A percentile compares a stretch with the other conserved stretches of the same genome.
phyloP scores from a whole-genome alignment of 2,797 vertebrate genomes.

The Esox lucius region DNA sequence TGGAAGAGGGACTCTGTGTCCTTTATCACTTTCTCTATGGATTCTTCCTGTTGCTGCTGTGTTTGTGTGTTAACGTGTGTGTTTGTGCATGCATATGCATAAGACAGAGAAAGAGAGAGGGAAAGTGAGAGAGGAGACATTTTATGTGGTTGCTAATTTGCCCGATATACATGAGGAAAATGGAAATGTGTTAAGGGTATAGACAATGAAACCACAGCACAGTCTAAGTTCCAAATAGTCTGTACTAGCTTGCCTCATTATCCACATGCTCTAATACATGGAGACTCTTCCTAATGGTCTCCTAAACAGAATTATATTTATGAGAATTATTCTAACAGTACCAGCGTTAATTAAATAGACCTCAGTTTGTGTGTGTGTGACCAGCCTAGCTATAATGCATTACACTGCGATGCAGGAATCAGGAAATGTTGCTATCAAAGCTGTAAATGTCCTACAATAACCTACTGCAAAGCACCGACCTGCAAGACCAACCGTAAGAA shows the following conservation, averaged over 20 bases:
- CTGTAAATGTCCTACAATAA: not conserved
- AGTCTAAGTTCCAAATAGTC: not conserved
- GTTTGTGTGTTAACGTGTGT: slow-evolving; percentile 7
- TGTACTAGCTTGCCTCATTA: not conserved
- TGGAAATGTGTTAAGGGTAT: not conserved
- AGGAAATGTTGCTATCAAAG: not conserved
- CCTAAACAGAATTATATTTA: not conserved
- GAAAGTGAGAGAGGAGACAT: not conserved
- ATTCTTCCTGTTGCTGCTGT: slow-evolving; percentile 72
- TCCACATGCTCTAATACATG: not conserved
- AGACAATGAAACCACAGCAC: not conserved
- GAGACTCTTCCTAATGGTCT: not conserved
- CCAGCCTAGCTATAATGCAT: slow-evolving; percentile 2
- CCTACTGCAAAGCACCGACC: not conserved
- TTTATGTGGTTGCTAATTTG: not conserved
- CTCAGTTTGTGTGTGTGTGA: not conserved
- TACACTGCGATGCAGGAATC: not conserved
- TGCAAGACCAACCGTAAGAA: not conserved
- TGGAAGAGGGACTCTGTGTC: slow-evolving; percentile 90
- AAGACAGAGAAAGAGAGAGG: not conserved
- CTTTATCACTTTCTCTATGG: slow-evolving; percentile 90
- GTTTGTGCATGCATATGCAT: not conserved
- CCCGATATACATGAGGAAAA: not conserved
- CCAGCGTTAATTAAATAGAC: no score
- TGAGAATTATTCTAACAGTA: no score